A percentile compares a stretch with the other conserved stretches of the same genome.
Conservation (phyloP, 2,113 vertebrate genomes). For the Dicentrarchus labrax region DNA sequence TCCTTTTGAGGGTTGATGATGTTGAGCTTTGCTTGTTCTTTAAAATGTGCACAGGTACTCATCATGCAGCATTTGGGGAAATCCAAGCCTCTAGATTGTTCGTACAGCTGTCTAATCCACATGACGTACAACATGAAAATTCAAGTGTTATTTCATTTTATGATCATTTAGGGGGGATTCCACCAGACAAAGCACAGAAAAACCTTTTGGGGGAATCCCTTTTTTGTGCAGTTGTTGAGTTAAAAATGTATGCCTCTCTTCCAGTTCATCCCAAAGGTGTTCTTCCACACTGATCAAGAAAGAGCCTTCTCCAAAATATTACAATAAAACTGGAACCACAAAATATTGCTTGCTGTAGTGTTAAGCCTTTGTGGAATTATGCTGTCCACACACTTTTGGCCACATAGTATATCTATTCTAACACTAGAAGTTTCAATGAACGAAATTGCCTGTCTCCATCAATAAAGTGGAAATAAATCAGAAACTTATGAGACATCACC, state of each 20-base stretch:
- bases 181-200: neutral
- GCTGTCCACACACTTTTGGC: conserved; percentile 8
- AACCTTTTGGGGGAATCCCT: neutral
- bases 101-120: conserved; percentile 20
- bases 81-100: conserved; percentile 46
- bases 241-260: neutral
- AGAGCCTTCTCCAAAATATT: neutral
- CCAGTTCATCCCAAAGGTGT: neutral
- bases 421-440: conserved; percentile 12
- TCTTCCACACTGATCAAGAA: neutral
- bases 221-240: conserved; percentile 7
- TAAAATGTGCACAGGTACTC: conserved; percentile 60
- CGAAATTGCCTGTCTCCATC: conserved; percentile 17
- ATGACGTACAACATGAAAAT: conserved; percentile 44
- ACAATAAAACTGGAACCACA: neutral
- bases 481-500: conserved; percentile 62
- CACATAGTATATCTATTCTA: neutral
- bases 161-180: conserved; percentile 51
- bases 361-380: neutral
- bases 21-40: conserved; percentile 21
- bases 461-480: conserved; percentile 56
- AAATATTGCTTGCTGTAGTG: neutral
- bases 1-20: conserved; percentile 42
- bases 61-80: conserved; percentile 29
- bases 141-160: conserved; percentile 25